Percentiles rank a stretch among this genome's conserved stretches.
Conservation (phyloP, 2,888 invertebrate genomes). For the Ormyrus pomaceus region DNA sequence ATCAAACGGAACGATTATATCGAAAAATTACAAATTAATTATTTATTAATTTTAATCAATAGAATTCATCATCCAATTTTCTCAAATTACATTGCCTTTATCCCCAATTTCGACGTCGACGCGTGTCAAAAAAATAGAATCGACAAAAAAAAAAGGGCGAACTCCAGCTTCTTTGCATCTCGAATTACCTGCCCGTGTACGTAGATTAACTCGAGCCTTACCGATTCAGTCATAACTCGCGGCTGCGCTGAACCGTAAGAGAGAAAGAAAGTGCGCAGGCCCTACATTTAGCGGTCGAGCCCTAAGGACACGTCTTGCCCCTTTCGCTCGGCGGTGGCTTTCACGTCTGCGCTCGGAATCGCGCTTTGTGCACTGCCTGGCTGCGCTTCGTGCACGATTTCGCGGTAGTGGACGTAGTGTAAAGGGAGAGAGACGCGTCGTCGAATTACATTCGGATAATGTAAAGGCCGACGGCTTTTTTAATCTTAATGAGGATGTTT, state of each 20-base stretch:
- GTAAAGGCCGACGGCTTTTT: no score
- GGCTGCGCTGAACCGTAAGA: conserved; percentile 4
- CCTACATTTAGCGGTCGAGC: conserved; percentile 20
- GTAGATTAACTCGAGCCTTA: conserved; percentile 9
- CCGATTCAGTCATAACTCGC: conserved; percentile 35
- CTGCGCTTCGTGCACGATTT: neutral
- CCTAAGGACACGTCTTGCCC: conserved; percentile 58
- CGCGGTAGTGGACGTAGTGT: no score
- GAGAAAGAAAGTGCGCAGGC: conserved; percentile 7
- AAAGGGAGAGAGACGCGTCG: no score
- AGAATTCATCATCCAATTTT: neutral
- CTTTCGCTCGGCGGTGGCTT: conserved; percentile 18
- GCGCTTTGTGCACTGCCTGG: conserved; percentile 38
- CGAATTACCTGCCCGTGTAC: neutral
- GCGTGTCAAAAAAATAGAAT: neutral
- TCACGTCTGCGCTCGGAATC: conserved; percentile 13
- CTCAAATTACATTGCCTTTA: neutral
- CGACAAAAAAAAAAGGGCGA: no score
- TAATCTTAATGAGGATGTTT: no score
- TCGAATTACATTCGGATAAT: no score
- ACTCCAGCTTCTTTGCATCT: neutral
- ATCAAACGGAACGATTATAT: no score
- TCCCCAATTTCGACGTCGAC: neutral
- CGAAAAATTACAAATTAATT: no score
- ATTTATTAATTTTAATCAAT: no score